Evolutionary conservation across 1,140 invertebrate species (phyloP).

Genomic region (Saxidomus purpurata): DNA sequence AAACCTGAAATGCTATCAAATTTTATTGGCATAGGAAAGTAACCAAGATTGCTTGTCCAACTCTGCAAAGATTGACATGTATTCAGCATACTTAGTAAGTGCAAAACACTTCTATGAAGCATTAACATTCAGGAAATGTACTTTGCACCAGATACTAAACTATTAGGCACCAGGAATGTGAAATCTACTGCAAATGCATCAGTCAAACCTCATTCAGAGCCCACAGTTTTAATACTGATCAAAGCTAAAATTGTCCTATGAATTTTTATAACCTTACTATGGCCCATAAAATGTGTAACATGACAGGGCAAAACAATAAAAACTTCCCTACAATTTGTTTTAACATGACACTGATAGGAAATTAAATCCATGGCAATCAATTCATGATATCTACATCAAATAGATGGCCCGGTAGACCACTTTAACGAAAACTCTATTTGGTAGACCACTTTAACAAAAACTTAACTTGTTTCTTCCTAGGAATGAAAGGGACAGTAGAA

Average conservation of each 20-base stretch:
- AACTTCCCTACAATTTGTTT: slow-evolving; percentile 19
- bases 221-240: neutral
- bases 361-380: neutral
- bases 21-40: too few species aligned
- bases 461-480: too few species aligned
- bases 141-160: neutral
- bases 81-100: too few species aligned
- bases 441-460: too few species aligned
- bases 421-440: too few species aligned
- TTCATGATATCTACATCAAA: neutral
- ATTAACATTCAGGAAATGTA: neutral
- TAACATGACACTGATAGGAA: slow-evolving; percentile 19
- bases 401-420: neutral
- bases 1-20: too few species aligned
- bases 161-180: too few species aligned
- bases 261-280: neutral
- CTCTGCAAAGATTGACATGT: too few species aligned
- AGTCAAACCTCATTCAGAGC: neutral
- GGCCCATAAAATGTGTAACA: neutral
- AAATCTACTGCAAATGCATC: too few species aligned
- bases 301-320: slow-evolving; percentile 28
- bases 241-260: neutral
- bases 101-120: too few species aligned
- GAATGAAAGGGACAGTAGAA: too few species aligned
- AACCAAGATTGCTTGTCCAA: too few species aligned